Conservation (phyloP, 2,888 invertebrate species). For the Caenorhabditis sp. region DNA sequence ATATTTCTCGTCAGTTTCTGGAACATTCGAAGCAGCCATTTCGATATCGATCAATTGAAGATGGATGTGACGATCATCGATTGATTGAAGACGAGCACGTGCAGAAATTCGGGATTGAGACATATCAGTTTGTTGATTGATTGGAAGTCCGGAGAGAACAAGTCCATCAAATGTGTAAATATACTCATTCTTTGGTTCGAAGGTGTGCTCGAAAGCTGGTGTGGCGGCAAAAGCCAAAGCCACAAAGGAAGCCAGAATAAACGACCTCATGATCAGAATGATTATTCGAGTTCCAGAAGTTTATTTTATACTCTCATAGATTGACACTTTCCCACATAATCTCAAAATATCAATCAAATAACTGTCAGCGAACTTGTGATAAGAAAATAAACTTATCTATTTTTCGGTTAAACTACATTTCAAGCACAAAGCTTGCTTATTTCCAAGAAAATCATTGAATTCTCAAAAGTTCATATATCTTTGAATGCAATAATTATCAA, state of each 20-base stretch:
- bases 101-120: constrained; percentile 43
- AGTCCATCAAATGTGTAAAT: constrained; percentile 40
- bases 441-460: too few relatives aligned
- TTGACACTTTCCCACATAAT: too few relatives aligned
- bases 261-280: constrained; percentile 30
- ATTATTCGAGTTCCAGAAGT: too few relatives aligned
- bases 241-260: constrained; percentile 41
- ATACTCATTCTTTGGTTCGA: constrained; percentile 39
- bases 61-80: constrained; percentile 34
- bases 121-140: constrained; percentile 18
- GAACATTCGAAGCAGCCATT: constrained; percentile 33
- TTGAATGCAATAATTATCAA: too few relatives aligned
- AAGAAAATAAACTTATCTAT: too few relatives aligned
- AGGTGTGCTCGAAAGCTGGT: constrained; percentile 29
- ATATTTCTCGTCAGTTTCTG: constrained; percentile 27
- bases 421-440: too few relatives aligned
- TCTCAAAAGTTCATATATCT: too few relatives aligned
- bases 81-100: constrained; percentile 38
- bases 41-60: constrained; percentile 40
- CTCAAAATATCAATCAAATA: too few relatives aligned
- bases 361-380: too few relatives aligned
- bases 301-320: too few relatives aligned
- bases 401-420: too few relatives aligned
- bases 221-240: constrained; percentile 48
- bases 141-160: constrained; percentile 45